Conservation (phyloP, 2,113 vertebrate species). For the Labeo catla region DNA sequence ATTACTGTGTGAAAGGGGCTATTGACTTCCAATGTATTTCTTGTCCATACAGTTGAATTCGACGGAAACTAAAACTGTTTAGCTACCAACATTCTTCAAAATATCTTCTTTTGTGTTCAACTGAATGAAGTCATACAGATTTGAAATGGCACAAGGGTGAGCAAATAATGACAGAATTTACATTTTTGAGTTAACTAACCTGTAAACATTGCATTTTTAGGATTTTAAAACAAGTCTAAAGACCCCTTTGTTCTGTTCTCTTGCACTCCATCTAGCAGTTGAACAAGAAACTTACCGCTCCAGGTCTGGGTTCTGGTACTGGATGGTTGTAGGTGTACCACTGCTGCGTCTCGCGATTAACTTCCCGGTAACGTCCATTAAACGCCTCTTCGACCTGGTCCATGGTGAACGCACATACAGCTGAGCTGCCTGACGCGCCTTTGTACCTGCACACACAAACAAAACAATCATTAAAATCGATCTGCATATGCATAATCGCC, state of each 20-base stretch:
- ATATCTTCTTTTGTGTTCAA: neutral
- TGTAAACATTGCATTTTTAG: neutral
- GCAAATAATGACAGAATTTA: neutral
- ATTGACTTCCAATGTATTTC: too few relatives aligned
- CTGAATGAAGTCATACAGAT: neutral
- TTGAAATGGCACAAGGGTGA: neutral
- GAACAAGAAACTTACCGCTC: conserved; percentile 77
- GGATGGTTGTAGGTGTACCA: conserved; percentile 91
- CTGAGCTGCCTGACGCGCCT: conserved; percentile 85
- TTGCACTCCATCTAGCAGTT: neutral
- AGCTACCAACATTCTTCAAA: neutral
- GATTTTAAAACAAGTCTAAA: neutral
- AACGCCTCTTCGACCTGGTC: conserved; percentile 86
- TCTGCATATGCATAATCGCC: neutral
- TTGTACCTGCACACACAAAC: conserved; percentile 80
- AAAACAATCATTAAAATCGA: conserved; percentile 2
- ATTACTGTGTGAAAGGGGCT: too few relatives aligned
- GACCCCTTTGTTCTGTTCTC: neutral
- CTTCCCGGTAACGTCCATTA: conserved; percentile 87
- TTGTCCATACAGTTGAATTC: too few relatives aligned
- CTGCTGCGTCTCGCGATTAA: conserved; percentile 94
- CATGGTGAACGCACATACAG: conserved; percentile 92
- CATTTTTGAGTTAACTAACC: neutral
- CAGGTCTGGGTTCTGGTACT: conserved; percentile 86
- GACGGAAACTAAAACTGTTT: too few relatives aligned